Conservation (phyloP, 2,888 invertebrate genomes). For the Carabus problematicus region DNA sequence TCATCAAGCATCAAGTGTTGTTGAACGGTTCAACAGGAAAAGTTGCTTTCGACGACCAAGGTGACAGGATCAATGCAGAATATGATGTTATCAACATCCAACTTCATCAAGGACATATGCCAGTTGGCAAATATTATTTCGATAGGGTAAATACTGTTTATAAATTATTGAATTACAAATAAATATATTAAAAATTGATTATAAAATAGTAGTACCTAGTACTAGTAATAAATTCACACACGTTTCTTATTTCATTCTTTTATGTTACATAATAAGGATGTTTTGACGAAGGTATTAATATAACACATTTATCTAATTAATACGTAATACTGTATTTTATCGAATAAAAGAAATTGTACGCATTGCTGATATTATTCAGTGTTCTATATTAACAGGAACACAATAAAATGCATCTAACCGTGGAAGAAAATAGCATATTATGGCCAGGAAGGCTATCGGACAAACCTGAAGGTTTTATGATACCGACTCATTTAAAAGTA, state of each 20-base stretch:
- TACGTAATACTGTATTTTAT: neutral
- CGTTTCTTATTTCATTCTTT: slow-evolving; percentile 4
- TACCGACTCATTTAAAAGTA: slow-evolving; percentile 92
- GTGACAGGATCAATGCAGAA: slow-evolving; percentile 91
- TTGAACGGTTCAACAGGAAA: slow-evolving; percentile 82
- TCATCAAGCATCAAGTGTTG: slow-evolving; percentile 67
- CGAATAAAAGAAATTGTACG: slow-evolving; percentile 14
- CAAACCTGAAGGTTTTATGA: slow-evolving; percentile 94
- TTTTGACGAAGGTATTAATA: slow-evolving; percentile 5
- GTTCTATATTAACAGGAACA: slow-evolving; percentile 65
- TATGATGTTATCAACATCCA: slow-evolving; percentile 92
- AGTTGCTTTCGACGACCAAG: slow-evolving; percentile 93
- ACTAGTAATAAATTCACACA: slow-evolving; percentile 5
- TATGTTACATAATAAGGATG: neutral
- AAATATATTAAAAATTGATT: too few relatives aligned
- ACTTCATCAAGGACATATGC: slow-evolving; percentile 66
- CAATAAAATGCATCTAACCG: slow-evolving; percentile 79
- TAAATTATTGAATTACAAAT: too few relatives aligned
- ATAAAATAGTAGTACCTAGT: slow-evolving; percentile 6
- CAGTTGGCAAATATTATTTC: slow-evolving; percentile 86
- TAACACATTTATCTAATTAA: slow-evolving; percentile 16
- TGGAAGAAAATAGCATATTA: slow-evolving; percentile 83
- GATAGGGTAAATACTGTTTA: slow-evolving; percentile 67
- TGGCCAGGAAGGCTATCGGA: slow-evolving; percentile 88
- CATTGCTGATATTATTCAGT: neutral